A percentile compares a stretch with the other conserved stretches of the same genome.
Conservation (phyloP, 2,888 invertebrate species). For the Lasioglossum oenotherae region DNA sequence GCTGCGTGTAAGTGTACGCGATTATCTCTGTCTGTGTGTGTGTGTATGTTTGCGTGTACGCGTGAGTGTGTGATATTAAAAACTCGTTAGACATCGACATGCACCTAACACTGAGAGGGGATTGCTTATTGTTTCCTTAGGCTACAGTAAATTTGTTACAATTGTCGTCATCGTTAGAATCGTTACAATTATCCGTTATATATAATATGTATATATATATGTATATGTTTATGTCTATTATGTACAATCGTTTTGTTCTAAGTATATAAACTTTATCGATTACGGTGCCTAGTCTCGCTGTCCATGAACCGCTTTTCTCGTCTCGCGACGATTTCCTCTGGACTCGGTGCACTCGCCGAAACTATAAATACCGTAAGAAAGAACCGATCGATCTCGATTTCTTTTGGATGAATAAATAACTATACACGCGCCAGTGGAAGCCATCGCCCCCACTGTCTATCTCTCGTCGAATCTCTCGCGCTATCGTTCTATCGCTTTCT, state of each 20-base stretch:
- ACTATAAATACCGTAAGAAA: constrained; percentile 76
- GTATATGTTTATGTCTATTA: constrained; percentile 59
- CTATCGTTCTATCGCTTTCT: background rate
- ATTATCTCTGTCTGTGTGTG: background rate
- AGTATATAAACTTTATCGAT: constrained; percentile 50
- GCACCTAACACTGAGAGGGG: constrained; percentile 75
- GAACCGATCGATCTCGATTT: constrained; percentile 62
- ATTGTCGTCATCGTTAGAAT: constrained; percentile 4
- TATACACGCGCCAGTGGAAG: constrained; percentile 72
- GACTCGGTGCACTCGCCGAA: constrained; percentile 39
- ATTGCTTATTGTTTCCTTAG: constrained; percentile 71
- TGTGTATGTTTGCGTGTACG: background rate
- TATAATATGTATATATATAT: constrained; percentile 28
- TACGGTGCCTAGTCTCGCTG: constrained; percentile 50
- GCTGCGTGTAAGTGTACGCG: constrained; percentile 17
- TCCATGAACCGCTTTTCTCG: constrained; percentile 37
- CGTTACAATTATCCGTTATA: constrained; percentile 52
- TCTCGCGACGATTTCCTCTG: background rate
- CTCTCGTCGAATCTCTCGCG: constrained; percentile 17
- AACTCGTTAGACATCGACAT: constrained; percentile 75
- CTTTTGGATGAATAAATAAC: constrained; percentile 80
- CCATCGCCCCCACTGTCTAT: constrained; percentile 19
- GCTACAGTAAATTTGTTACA: constrained; percentile 46
- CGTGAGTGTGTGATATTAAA: constrained; percentile 60
- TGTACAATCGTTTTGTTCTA: constrained; percentile 63